These are phyloP conservation scores for Crocuta crocuta DNA, from an alignment of 2,113 vertebrate species.

Conservation along the genomic window DNA sequence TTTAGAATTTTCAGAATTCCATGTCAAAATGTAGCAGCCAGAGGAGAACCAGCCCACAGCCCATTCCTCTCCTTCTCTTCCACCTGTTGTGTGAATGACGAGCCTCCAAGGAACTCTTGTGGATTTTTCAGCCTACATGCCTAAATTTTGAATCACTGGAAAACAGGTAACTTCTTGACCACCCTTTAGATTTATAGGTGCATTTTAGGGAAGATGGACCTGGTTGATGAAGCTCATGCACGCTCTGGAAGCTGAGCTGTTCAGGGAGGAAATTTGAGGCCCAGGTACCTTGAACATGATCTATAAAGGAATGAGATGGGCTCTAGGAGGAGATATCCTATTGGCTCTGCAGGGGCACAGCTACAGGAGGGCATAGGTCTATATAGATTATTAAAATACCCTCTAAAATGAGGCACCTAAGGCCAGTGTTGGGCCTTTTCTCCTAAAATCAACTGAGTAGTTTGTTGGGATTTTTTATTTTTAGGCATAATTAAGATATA, in stretches of 20 bases:
- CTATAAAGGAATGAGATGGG: neutral
- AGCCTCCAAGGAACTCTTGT: neutral
- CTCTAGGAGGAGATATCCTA: neutral
- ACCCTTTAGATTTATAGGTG: neutral
- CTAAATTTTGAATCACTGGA: neutral
- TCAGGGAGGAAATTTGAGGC: neutral
- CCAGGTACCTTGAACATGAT: neutral
- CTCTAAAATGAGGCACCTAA: neutral
- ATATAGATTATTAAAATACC: neutral
- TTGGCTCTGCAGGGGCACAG: neutral
- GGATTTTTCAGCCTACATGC: neutral
- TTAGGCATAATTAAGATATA: neutral
- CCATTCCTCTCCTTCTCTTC: neutral
- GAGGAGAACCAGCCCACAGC: neutral
- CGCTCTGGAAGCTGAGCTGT: neutral
- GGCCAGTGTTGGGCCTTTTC: neutral
- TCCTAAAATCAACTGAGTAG: neutral
- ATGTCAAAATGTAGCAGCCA: neutral
- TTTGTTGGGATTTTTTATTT: neutral
- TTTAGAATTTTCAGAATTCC: conserved; percentile 26
- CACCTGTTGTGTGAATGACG: neutral
- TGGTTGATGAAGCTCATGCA: neutral
- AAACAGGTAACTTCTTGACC: neutral
- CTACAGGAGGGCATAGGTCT: neutral
- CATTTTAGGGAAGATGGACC: neutral